Percentiles rank a stretch among this genome's conserved stretches.
Conservation (phyloP, 2,113 vertebrate species). For the Lynx canadensis region DNA sequence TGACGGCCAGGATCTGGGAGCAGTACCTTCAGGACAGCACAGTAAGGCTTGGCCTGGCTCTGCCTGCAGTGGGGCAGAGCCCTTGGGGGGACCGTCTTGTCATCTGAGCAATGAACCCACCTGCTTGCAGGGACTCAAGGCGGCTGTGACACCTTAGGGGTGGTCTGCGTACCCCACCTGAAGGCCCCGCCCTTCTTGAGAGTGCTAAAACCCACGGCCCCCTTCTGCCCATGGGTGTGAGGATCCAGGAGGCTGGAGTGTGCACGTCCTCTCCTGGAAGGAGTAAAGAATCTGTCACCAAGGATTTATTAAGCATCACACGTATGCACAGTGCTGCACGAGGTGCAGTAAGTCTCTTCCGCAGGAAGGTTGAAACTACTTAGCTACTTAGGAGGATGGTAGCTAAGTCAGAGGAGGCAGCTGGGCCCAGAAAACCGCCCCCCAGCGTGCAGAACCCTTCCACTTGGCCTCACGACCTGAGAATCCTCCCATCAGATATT, state of each 20-base stretch:
- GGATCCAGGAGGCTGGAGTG: background rate
- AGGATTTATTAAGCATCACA: background rate
- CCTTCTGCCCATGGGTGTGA: background rate
- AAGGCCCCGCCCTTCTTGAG: background rate
- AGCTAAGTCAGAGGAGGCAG: background rate
- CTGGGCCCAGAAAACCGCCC: background rate
- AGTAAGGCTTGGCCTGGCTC: conserved; percentile 80
- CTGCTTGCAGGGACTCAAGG: background rate
- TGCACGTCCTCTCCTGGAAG: background rate
- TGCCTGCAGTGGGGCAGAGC: background rate
- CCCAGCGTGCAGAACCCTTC: background rate
- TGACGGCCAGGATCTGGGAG: conserved; percentile 92
- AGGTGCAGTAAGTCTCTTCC: background rate
- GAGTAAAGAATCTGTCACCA: background rate
- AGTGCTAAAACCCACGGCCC: background rate
- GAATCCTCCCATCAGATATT: background rate
- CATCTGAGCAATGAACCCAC: background rate
- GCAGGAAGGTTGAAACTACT: background rate
- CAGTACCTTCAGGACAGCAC: conserved; percentile 92
- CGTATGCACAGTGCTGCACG: background rate
- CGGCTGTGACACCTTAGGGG: background rate
- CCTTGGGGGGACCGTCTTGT: accelerated
- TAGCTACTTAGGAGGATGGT: background rate
- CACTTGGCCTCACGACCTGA: background rate
- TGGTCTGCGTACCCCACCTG: background rate